phyloP scores from a whole-genome alignment of 2,797 vertebrate genomes.

The Propithecus deckenii region DNA sequence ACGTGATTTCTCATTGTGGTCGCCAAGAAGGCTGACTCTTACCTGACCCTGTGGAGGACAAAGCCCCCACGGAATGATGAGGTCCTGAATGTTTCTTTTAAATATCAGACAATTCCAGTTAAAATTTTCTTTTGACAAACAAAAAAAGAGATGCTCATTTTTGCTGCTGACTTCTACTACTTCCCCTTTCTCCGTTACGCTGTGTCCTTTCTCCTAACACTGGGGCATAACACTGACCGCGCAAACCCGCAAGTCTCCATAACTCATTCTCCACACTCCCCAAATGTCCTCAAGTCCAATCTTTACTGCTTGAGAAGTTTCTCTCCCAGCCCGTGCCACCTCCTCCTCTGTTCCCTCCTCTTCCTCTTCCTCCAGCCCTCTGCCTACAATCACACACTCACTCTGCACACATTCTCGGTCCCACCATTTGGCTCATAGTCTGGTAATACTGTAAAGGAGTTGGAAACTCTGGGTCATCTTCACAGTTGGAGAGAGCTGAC shows the following conservation, averaged over 20 bases:
- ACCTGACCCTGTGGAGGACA: constrained; percentile 76
- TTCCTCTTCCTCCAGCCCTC: constrained; percentile 54
- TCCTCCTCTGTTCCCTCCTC: constrained; percentile 28
- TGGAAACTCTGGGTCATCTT: constrained; percentile 80
- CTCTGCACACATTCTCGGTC: constrained; percentile 81
- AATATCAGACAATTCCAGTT: constrained; percentile 91
- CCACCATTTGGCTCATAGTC: constrained; percentile 81
- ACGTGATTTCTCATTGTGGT: constrained; percentile 69
- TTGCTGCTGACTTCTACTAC: constrained; percentile 73
- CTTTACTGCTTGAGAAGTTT: constrained; percentile 45
- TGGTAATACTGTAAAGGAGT: constrained; percentile 76
- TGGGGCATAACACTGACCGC: constrained; percentile 79
- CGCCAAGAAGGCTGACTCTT: constrained; percentile 68
- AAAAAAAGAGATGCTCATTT: constrained; percentile 84
- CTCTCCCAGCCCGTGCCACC: constrained; percentile 44
- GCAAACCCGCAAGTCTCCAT: constrained; percentile 66
- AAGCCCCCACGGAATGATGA: constrained; percentile 78
- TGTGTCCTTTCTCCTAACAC: constrained; percentile 77
- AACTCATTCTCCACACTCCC: constrained; percentile 73
- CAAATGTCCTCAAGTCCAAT: constrained; percentile 66
- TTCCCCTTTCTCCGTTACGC: constrained; percentile 68
- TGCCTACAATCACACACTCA: constrained; percentile 68
- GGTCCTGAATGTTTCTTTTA: constrained; percentile 85
- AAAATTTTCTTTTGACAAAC: constrained; percentile 77
- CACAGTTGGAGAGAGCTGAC: constrained; percentile 84